Percentiles rank a stretch among this genome's conserved stretches.
phyloP scores from a whole-genome alignment of 2,797 vertebrate genomes.

The Acrocephalus scirpaceus region DNA sequence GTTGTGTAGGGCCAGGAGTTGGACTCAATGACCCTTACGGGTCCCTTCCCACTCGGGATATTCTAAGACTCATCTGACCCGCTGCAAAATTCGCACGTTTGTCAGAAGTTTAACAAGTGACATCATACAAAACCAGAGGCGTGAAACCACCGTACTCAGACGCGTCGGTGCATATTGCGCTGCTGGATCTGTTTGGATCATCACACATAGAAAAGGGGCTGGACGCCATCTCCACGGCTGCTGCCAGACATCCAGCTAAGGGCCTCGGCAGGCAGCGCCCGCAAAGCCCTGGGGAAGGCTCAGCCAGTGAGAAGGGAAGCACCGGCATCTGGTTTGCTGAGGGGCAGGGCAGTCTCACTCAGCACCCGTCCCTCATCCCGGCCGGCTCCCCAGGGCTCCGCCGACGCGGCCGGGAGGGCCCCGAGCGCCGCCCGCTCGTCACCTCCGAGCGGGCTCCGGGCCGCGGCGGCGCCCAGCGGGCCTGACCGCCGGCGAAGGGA shows the following conservation, averaged over 20 bases:
- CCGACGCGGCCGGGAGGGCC: too few species aligned
- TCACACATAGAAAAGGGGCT: fast-evolving
- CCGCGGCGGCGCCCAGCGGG: not conserved
- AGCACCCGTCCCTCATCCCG: not conserved
- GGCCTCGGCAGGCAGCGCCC: not conserved
- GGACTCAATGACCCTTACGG: not conserved
- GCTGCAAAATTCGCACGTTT: not conserved
- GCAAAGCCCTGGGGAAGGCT: not conserved
- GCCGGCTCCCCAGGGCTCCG: too few species aligned
- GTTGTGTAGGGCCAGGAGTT: not conserved
- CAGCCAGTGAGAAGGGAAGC: too few species aligned
- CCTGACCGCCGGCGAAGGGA: fast-evolving
- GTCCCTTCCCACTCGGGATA: not conserved
- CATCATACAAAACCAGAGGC: fast-evolving
- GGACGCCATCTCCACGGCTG: not conserved
- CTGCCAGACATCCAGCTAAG: not conserved
- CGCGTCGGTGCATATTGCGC: fast-evolving
- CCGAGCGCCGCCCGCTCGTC: not conserved
- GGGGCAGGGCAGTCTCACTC: not conserved
- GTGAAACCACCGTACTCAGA: too few species aligned
- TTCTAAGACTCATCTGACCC: not conserved
- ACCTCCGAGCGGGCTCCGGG: fast-evolving
- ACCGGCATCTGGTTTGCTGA: fast-evolving
- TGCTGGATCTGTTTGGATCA: fast-evolving
- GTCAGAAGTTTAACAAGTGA: not conserved